Evolutionary conservation across 2,113 vertebrate species (phyloP).

Genomic region (Abramis brama): DNA sequence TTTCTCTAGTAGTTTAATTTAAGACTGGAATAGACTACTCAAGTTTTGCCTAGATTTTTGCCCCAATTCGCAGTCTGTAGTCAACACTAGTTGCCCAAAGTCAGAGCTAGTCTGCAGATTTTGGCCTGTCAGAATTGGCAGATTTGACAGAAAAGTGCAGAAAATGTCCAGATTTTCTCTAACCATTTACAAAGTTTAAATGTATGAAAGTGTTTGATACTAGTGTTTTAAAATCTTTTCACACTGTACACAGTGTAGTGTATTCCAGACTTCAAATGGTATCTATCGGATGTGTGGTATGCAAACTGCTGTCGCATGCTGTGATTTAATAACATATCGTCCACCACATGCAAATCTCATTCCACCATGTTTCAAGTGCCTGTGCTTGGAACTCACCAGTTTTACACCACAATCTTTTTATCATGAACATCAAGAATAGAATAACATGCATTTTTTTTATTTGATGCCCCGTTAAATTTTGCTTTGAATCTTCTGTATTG

Average conservation of each 20-base stretch:
- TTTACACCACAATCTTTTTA: neutral
- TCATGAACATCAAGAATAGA: neutral
- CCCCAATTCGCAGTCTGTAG: too few relatives aligned
- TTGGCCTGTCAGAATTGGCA: neutral
- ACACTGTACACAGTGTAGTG: neutral
- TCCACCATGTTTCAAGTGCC: neutral
- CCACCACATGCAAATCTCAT: neutral
- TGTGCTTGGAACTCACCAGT: neutral
- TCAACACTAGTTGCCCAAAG: too few relatives aligned
- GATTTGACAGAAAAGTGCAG: neutral
- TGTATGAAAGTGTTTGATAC: neutral
- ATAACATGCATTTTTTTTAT: too few relatives aligned
- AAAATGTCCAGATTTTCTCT: neutral
- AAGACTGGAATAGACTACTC: neutral
- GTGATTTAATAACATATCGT: neutral
- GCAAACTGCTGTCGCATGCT: neutral
- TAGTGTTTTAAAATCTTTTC: neutral
- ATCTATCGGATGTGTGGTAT: neutral
- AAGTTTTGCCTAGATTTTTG: neutral
- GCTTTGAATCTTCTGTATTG: neutral
- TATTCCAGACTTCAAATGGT: neutral
- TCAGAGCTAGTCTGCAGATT: too few relatives aligned
- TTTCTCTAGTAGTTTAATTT: too few relatives aligned
- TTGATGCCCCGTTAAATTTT: neutral
- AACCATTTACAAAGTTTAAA: neutral